phyloP scores from a whole-genome alignment of 2,113 vertebrate genomes.

The Catharus bicknelli region DNA sequence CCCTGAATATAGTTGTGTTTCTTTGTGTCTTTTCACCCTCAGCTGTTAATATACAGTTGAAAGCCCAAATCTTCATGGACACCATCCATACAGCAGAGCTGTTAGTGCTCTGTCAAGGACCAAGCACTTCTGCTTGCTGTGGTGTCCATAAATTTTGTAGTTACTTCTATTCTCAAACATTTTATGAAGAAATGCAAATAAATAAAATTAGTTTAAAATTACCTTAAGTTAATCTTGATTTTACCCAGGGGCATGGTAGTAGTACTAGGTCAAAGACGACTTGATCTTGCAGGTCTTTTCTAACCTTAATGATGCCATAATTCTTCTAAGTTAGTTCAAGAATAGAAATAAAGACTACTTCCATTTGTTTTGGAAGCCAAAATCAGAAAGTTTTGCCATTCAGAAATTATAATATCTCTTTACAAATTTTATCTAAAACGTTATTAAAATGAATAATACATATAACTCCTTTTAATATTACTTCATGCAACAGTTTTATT shows the following conservation, averaged over 20 bases:
- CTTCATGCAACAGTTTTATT: slow-evolving; percentile 18
- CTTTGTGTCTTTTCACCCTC: neutral
- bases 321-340: neutral
- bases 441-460: neutral
- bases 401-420: neutral
- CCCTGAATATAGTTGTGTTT: neutral
- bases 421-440: neutral
- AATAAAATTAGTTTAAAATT: neutral
- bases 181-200: neutral
- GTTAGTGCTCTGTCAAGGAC: neutral
- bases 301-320: neutral
- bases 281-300: neutral
- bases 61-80: neutral
- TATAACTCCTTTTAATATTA: slow-evolving; percentile 13
- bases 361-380: neutral
- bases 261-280: neutral
- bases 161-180: neutral
- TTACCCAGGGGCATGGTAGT: neutral
- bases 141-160: neutral
- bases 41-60: neutral
- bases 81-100: neutral
- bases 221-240: neutral
- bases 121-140: neutral
- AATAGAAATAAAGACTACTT: neutral
- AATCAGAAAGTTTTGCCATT: neutral